Evolutionary conservation across 2,113 vertebrate species (phyloP).

Genomic region (Struthio camelus): DNA sequence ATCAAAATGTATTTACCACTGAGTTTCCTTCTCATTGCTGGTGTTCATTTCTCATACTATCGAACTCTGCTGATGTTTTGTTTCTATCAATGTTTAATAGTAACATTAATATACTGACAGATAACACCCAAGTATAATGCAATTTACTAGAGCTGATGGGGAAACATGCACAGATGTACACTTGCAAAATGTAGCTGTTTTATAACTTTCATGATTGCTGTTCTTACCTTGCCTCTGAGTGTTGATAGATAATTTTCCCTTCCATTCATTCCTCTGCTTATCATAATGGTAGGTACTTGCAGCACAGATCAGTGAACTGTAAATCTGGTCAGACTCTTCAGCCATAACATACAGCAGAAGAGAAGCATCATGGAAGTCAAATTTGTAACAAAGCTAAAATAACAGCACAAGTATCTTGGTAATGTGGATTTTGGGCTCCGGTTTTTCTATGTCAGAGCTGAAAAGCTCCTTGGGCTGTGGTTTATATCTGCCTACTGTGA

Average conservation of each 20-base stretch:
- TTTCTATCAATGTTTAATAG: constrained; percentile 1
- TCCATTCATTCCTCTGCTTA: constrained; percentile 10
- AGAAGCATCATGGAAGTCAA: background rate
- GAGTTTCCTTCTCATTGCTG: background rate
- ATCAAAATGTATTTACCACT: background rate
- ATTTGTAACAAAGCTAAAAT: background rate
- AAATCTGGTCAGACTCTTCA: background rate
- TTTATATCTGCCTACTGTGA: background rate
- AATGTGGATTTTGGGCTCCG: background rate
- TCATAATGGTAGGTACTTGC: background rate
- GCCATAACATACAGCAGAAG: background rate
- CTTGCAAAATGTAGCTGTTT: background rate
- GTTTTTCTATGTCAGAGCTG: background rate
- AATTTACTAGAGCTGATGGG: background rate
- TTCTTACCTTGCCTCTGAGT: background rate
- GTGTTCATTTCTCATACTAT: background rate
- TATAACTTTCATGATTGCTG: background rate
- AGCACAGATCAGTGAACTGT: background rate
- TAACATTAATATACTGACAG: background rate
- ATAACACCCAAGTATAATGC: background rate
- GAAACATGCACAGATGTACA: background rate
- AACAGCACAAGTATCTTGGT: background rate
- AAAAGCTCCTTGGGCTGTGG: background rate
- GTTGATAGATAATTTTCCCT: constrained; percentile 9
- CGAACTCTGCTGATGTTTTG: background rate